These are phyloP conservation scores for Lanistes nyassanus DNA, from an alignment of 1,140 invertebrate genomes.

Conservation along the genomic window DNA sequence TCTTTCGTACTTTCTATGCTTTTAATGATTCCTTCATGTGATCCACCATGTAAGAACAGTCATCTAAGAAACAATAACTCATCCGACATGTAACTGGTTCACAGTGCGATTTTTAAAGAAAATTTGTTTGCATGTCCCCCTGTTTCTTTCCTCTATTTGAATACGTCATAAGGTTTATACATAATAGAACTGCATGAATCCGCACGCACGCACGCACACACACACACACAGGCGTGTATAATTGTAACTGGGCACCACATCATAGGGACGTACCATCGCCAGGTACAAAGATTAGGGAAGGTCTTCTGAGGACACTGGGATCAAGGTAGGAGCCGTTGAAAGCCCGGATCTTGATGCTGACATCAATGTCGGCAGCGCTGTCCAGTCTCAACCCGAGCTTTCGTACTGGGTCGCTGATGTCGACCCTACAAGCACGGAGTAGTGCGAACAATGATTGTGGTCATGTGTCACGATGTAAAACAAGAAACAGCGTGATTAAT, in stretches of 20 bases:
- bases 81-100: no score
- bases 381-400: slow-evolving; percentile 25
- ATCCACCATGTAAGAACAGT: no score
- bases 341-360: slow-evolving; percentile 30
- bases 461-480: no score
- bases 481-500: no score
- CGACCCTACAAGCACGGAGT: slow-evolving; percentile 12
- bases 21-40: no score
- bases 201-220: slow-evolving; percentile 5
- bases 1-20: no score
- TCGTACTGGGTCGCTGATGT: slow-evolving; percentile 26
- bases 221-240: background rate
- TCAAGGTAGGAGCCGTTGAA: slow-evolving; percentile 32
- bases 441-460: no score
- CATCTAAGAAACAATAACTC: no score
- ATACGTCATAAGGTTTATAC: no score
- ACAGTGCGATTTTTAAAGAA: no score
- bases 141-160: no score
- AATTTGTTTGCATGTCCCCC: no score
- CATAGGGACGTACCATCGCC: slow-evolving; percentile 29
- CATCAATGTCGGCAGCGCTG: slow-evolving; percentile 31
- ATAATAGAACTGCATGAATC: background rate
- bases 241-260: background rate
- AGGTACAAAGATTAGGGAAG: slow-evolving; percentile 34
- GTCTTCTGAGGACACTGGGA: slow-evolving; percentile 10